phyloP scores from a whole-genome alignment of 2,113 vertebrate genomes.

The Lipophrys pholis region DNA sequence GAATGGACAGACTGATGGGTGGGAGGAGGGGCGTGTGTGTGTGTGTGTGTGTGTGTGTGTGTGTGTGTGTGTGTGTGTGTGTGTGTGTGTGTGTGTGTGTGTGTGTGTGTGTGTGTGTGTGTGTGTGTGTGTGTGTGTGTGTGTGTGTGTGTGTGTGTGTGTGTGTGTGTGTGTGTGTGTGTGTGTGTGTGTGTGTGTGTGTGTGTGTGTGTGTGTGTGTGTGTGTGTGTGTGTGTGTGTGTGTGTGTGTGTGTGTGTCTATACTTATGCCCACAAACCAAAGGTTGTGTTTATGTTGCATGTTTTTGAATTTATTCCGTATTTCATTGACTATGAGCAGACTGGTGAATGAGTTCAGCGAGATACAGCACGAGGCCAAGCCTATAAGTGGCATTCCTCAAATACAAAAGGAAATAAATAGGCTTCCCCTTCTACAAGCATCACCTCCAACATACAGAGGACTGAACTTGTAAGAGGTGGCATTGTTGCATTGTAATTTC shows the following conservation, averaged over 20 bases:
- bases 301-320: conserved; percentile 65
- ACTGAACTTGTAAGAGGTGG: conserved; percentile 34
- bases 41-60: conserved; percentile 37
- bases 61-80: conserved; percentile 16
- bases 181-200: too few relatives aligned
- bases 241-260: too few relatives aligned
- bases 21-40: conserved; percentile 69
- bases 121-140: too few relatives aligned
- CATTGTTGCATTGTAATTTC: conserved; percentile 3
- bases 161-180: too few relatives aligned
- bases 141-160: too few relatives aligned
- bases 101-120: too few relatives aligned
- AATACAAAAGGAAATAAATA: conserved; percentile 60
- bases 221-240: too few relatives aligned
- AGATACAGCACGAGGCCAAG: conserved; percentile 44
- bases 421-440: conserved; percentile 26
- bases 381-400: conserved; percentile 52
- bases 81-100: too few relatives aligned
- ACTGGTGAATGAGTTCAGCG: conserved; percentile 60
- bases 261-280: conserved; percentile 49
- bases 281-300: conserved; percentile 72
- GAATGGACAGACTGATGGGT: conserved; percentile 84
- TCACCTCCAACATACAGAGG: conserved; percentile 20
- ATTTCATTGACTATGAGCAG: conserved; percentile 53
- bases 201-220: too few relatives aligned